Evolutionary conservation across 2,888 invertebrate genomes (phyloP), one percentile per base, ranked within the genome.

Genomic region (Drosophila longiperda): DNA sequence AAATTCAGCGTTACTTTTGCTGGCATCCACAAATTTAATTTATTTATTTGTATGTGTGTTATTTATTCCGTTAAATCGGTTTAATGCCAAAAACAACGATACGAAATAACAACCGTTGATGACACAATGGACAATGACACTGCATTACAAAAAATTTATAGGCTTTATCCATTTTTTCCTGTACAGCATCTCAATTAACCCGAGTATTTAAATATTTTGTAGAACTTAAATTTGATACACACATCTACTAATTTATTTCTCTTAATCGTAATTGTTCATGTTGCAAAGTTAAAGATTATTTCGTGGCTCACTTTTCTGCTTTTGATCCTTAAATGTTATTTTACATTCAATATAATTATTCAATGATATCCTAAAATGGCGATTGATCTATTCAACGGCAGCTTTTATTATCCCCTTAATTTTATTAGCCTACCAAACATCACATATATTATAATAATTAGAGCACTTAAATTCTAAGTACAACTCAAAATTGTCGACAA

Each of bases 1-100:
- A 63, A 50, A 52, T 66, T 63, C 57, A 20, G 36, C 42, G 68
- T 73, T 61, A 71, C 64, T 70, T 67, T 66, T 67, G 58, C 49
- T 70, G 60, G 66, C 66, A 66, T 73, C 42, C 63, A 69, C 73
- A 65, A 71, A 66, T 64, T 81, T 84, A 73, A 75, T 83, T 87
- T 71, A 50, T 75, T 75, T 76, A 65, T 75, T 82, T 71, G 64
- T 73, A 72, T 73, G 73, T 82, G 52, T 79, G 74, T 70, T 90
- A 78, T 85, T 85, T 80, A 83, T 82, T 71, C 70, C 67, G 73
- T 72, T 83, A 68, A 90, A 85, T 80, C 70, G 68, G 71, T 70
- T 83, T 70, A 90, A 85, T 80, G 73, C 72, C 84, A 90, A 67
- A 65, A 57, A 68, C 88, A 89, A 71, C 63, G 66, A 50, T 58